Base-by-base conservation (phyloP, 64 coral and sea anemone species). In the Dendronephthya gigantea region DNA sequence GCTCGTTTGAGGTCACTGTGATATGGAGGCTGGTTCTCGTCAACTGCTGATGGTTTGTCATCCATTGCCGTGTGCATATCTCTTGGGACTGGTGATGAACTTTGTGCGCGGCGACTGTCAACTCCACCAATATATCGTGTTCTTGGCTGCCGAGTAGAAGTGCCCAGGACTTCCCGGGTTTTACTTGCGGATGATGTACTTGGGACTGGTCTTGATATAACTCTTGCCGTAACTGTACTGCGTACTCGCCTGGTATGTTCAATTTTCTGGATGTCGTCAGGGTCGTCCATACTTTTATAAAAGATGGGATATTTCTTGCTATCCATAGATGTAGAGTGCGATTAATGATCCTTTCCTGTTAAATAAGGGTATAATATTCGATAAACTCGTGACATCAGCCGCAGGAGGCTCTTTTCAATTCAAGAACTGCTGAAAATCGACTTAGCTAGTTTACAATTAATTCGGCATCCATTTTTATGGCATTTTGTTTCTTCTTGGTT, bases 1-100 rank as follows among this genome's bases (percentile, higher is more conserved):
- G 36, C 72, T 79, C 72, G 72, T 79, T 79, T 79, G 30, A 79
- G 72, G 36, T 62, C 55, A 23, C 55, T 62, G 19, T 62, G 55
- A 62, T 62, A 13, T 22, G 55, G 55, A 22, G 55, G 55, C 19
- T 62, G 55, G 55, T 62, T 62, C 16, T 62, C 55, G 25, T 62
- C 55, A 52, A n/a, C n/a, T 45, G 11, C 4, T 45, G 41, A 11
- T 4, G 41, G 41, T 45, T 62, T 23, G 55, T 27, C 25, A 62
- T 62, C 55, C 6, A 17, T 27, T 15, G 19, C 19, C 55, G 25
- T 62, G 19, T 15, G 55, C 55, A 62, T 27, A 7, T 62, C 55
- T 62, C 55, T 19, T 1, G 55, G 55, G 55, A 23, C 55, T 62
- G 55, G 55, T 62, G 55, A 62, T 62, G 55, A 62, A 23, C 55